Conservation (phyloP, 1,140 invertebrate genomes). For the Euura lappo region DNA sequence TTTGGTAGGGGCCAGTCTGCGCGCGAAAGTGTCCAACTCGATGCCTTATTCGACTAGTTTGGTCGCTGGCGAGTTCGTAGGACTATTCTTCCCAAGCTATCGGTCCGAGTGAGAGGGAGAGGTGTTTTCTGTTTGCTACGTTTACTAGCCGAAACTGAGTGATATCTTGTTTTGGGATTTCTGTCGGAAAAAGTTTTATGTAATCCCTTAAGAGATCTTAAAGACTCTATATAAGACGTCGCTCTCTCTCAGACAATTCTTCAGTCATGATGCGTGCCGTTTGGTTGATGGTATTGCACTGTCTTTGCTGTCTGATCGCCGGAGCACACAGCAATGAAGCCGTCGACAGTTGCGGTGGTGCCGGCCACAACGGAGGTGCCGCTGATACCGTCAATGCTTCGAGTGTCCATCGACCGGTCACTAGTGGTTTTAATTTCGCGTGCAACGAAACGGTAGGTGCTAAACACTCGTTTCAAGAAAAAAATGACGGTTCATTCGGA, state of each 20-base stretch:
- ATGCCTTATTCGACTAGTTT: neutral
- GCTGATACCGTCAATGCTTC: neutral
- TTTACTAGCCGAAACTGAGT: neutral
- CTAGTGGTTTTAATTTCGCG: neutral
- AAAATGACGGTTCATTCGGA: neutral
- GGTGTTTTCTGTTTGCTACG: conserved; percentile 2
- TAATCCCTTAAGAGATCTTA: neutral
- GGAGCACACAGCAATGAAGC: neutral
- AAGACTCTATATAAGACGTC: neutral
- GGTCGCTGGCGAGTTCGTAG: neutral
- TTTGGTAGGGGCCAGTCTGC: conserved; percentile 4
- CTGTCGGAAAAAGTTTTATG: neutral
- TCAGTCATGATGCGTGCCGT: conserved; percentile 2
- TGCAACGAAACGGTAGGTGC: neutral
- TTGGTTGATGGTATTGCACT: neutral
- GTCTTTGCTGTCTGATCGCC: neutral
- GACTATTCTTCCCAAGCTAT: conserved; percentile 4
- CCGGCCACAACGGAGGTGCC: neutral
- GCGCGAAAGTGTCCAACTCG: neutral
- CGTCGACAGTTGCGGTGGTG: neutral
- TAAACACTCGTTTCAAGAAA: neutral
- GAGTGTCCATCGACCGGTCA: neutral
- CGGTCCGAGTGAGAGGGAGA: conserved; percentile 4
- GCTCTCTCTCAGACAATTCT: neutral
- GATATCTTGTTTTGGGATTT: neutral